These are phyloP conservation scores for Tachuris rubrigastra DNA, from an alignment of 2,113 vertebrate species.

Conservation along the genomic window DNA sequence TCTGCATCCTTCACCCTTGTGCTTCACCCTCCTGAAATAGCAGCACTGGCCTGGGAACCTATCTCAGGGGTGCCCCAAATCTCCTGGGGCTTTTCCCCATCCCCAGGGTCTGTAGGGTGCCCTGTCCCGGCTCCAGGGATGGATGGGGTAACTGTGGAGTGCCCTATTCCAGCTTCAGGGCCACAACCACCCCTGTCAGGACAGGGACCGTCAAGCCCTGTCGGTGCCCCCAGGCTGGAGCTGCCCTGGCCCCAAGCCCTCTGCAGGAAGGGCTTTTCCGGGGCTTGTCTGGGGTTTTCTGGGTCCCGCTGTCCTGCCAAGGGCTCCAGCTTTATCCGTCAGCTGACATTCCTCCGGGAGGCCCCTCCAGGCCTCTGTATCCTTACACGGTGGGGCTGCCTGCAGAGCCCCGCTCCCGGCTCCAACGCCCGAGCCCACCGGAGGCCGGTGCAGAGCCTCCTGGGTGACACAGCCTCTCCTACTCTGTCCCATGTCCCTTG, in stretches of 20 bases:
- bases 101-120: not conserved
- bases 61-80: not conserved
- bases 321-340: conserved; percentile 22
- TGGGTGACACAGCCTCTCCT: not conserved
- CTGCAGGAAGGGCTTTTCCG: not conserved
- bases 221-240: accelerated
- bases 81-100: not conserved
- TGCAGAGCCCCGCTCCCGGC: accelerated
- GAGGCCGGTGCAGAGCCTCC: not conserved
- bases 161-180: not conserved
- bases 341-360: conserved; percentile 65
- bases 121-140: not conserved
- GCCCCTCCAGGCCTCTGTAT: not conserved
- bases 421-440: not conserved
- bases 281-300: not conserved
- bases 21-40: conserved; percentile 52
- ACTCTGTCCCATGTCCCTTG: not conserved
- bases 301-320: not conserved
- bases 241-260: not conserved
- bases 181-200: accelerated
- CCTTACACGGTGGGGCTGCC: not conserved
- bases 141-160: not conserved
- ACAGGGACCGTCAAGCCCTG: not conserved
- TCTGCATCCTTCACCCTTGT: conserved; percentile 36
- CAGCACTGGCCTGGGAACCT: not conserved